A percentile compares a stretch with the other conserved stretches of the same genome.
Conservation (phyloP, 2,797 vertebrate genomes). For the Chloroceryle amazona region DNA sequence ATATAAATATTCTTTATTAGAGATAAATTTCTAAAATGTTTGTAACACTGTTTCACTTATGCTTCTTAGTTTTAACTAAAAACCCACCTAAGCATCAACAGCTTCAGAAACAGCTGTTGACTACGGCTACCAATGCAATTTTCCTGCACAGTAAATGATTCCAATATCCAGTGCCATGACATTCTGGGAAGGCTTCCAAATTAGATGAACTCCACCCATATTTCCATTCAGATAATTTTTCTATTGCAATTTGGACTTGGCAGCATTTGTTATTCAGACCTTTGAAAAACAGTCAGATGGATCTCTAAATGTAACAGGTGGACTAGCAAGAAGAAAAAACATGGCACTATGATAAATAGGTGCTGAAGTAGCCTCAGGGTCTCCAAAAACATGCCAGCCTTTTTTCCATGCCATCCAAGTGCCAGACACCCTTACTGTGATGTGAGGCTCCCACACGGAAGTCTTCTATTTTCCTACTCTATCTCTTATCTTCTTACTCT, state of each 20-base stretch:
- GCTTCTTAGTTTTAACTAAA: neutral
- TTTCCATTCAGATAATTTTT: neutral
- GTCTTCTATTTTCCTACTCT: neutral
- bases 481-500: neutral
- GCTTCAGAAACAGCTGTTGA: neutral
- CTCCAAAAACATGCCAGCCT: neutral
- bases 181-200: neutral
- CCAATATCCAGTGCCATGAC: neutral
- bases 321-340: neutral
- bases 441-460: neutral
- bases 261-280: neutral
- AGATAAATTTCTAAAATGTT: neutral
- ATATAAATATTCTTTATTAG: neutral
- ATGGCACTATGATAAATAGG: neutral
- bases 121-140: neutral
- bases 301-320: neutral
- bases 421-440: neutral
- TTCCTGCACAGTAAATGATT: neutral
- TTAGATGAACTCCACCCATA: neutral
- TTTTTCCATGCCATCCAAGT: neutral
- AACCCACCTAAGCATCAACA: accelerated
- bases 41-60: neutral
- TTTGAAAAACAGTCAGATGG: neutral
- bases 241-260: neutral
- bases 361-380: neutral